Evolutionary conservation across 2,888 invertebrate genomes (phyloP).

Genomic region (Scaptomyza tumidula): DNA sequence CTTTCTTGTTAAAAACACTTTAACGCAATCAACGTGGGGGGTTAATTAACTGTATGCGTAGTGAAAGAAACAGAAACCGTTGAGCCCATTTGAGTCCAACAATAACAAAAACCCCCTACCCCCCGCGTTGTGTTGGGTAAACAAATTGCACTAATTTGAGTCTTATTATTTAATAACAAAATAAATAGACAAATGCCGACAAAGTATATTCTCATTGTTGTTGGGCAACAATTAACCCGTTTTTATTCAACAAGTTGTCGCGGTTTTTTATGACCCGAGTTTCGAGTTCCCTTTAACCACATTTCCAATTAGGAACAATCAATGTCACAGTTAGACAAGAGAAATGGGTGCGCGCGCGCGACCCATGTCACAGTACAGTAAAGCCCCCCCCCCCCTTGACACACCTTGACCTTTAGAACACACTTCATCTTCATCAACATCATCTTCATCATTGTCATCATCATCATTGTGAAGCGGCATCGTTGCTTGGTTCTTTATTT

Average conservation of each 20-base stretch:
- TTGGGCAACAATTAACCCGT: constrained; percentile 52
- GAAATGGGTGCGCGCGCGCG: constrained; percentile 35
- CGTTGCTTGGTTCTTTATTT: constrained; percentile 7
- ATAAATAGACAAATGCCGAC: constrained; percentile 70
- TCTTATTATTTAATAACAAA: constrained; percentile 77
- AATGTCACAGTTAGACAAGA: constrained; percentile 44
- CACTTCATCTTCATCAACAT: constrained; percentile 8
- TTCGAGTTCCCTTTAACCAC: constrained; percentile 22
- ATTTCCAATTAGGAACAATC: constrained; percentile 65
- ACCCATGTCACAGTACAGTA: constrained; percentile 6
- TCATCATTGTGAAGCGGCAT: no score
- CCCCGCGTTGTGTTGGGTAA: constrained; percentile 45
- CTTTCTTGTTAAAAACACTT: constrained; percentile 25
- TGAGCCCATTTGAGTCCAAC: constrained; percentile 20
- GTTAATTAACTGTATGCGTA: constrained; percentile 50
- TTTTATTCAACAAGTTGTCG: constrained; percentile 53
- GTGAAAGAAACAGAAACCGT: not conserved
- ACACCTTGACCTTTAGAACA: constrained; percentile 53
- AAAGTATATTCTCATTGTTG: constrained; percentile 5
- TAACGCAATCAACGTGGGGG: constrained; percentile 48
- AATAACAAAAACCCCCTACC: not conserved
- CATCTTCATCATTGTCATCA: constrained; percentile 4
- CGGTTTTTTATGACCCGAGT: constrained; percentile 54
- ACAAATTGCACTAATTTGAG: constrained; percentile 77
- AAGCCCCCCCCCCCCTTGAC: constrained; percentile 5